Evolutionary conservation across 2,113 vertebrate species (phyloP), one percentile per base, ranked within the genome.

Genomic region (Hyla sarda): DNA sequence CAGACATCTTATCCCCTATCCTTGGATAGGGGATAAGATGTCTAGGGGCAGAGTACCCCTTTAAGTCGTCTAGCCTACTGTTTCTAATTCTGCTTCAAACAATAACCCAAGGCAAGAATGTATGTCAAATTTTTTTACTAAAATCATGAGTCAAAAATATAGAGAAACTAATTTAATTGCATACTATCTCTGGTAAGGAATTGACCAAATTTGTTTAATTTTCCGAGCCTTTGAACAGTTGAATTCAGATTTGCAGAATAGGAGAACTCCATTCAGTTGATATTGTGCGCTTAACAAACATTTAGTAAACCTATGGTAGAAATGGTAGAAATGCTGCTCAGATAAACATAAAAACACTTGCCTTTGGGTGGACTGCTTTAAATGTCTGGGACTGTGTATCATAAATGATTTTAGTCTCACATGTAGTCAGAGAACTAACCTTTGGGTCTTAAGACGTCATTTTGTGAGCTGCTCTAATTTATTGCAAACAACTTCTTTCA

Each of bases 401-500:
- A 25, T 80, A 41, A 37, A 60, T 45, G 32, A 80, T 37, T 54
- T 41, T 25, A 45, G 76, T 25, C 54, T 80, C 34, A 23, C 14
- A 23, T 62, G 23, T 80, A 80, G 54, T 79, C 52, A 60, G 32
- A 41, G 77, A 80, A 60, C 21, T 80, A 80, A 62, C 77, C 54
- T 45, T 62, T 56, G 54, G 56, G 77, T 80, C 77, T 80, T 37
- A 58, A 80, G 34, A 41, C 54, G 60, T 80, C 54, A 28, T 80
- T 79, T 69, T 80, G 19, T 80, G 77, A 80, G 56, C 77, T 45
- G 77, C 50, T 62, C 77, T 80, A 60, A 80, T 60, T 80, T 37
- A 80, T 80, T 37, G 77, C 54, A 80, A 80, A 80, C 77, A 80
- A 80, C 77, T 62, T 60, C 50, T 79, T 79, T 80, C 23, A 62